These are phyloP conservation scores for Mellivora capensis DNA, from an alignment of 2,113 vertebrate species.

Conservation along the genomic window DNA sequence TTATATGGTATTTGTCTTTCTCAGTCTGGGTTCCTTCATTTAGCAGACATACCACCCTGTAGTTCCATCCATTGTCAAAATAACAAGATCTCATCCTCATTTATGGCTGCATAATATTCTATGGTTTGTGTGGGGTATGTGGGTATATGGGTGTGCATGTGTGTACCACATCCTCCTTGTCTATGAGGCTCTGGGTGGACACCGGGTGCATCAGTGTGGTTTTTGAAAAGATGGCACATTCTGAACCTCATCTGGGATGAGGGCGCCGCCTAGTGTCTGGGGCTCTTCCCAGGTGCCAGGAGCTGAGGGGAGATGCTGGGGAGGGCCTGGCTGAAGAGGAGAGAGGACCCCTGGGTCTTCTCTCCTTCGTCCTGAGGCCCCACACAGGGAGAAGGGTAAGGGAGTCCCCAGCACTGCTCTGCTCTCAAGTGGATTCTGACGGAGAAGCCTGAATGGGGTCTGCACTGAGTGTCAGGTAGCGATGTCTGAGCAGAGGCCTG, in stretches of 20 bases:
- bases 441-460: too few relatives aligned
- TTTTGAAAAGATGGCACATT: neutral
- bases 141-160: neutral
- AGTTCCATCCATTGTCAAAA: neutral
- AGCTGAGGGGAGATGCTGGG: neutral
- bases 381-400: too few relatives aligned
- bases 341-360: too few relatives aligned
- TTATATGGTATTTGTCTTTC: too few relatives aligned
- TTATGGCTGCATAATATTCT: neutral
- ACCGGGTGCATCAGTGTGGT: neutral
- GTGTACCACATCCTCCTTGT: neutral
- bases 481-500: too few relatives aligned
- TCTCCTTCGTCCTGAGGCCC: too few relatives aligned
- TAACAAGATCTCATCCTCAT: neutral
- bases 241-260: neutral
- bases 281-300: neutral
- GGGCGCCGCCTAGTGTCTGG: neutral
- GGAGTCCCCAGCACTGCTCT: too few relatives aligned
- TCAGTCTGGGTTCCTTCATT: neutral
- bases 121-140: neutral
- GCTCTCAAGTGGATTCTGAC: too few relatives aligned
- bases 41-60: neutral
- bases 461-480: too few relatives aligned
- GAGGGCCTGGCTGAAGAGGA: too few relatives aligned
- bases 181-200: neutral